A percentile compares a stretch with the other conserved stretches of the same genome.
Conservation (phyloP, 2,113 vertebrate genomes). For the Cyprinodon tularosa region DNA sequence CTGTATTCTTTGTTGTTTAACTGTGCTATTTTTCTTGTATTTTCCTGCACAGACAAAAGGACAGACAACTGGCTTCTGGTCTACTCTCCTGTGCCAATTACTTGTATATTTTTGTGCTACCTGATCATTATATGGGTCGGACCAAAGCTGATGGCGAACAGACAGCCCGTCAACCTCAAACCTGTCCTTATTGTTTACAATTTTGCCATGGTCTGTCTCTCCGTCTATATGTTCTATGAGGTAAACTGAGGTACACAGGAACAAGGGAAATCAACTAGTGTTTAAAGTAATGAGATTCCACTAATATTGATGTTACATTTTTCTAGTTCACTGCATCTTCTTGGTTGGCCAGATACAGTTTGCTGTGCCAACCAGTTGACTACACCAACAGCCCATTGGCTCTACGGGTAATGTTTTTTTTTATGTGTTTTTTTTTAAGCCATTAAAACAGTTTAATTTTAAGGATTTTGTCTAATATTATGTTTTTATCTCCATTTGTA, state of each 20-base stretch:
- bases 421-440: background rate
- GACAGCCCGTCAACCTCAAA: slow-evolving; percentile 60
- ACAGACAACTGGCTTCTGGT: slow-evolving; percentile 72
- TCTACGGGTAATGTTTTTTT: slow-evolving; percentile 61
- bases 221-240: slow-evolving; percentile 78
- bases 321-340: slow-evolving; percentile 77
- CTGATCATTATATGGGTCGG: slow-evolving; percentile 66
- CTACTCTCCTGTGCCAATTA: slow-evolving; percentile 63
- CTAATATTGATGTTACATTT: slow-evolving; percentile 39
- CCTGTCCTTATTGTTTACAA: slow-evolving; percentile 62
- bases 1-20: background rate
- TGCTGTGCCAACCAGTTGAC: slow-evolving; percentile 78
- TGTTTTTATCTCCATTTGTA: too few relatives aligned
- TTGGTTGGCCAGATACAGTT: slow-evolving; percentile 75
- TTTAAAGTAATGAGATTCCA: background rate
- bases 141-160: slow-evolving; percentile 37
- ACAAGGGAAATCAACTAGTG: background rate
- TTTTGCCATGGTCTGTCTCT: slow-evolving; percentile 68
- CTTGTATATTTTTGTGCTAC: slow-evolving; percentile 64
- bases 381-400: slow-evolving; percentile 69
- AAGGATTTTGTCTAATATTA: background rate
- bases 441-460: background rate
- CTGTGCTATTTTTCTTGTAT: background rate
- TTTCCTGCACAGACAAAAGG: slow-evolving; percentile 71
- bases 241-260: slow-evolving; percentile 44